Evolutionary conservation across 1,140 invertebrate genomes (phyloP).

Genomic region (Drosophila chauvacae): DNA sequence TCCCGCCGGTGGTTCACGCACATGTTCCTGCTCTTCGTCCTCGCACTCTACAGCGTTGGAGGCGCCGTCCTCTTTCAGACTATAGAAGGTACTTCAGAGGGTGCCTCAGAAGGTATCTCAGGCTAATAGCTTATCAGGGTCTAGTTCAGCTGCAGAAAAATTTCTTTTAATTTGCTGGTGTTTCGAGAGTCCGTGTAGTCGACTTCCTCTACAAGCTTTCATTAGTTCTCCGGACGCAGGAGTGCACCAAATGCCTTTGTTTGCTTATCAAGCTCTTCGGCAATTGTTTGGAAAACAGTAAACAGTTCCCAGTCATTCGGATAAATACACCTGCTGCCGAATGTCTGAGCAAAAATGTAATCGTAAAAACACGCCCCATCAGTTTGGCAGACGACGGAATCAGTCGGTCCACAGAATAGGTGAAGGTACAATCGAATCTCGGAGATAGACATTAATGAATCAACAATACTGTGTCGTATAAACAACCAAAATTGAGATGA

Average conservation of each 20-base stretch:
- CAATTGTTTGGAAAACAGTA: conserved; percentile 64
- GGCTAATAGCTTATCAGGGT: not conserved
- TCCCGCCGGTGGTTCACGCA: conserved; percentile 95
- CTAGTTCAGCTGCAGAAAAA: not conserved
- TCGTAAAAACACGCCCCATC: conserved; percentile 43
- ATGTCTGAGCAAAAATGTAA: conserved; percentile 25
- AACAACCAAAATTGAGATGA: conserved; percentile 55
- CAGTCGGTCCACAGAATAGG: conserved; percentile 42
- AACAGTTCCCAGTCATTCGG: conserved; percentile 36
- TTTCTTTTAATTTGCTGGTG: not conserved
- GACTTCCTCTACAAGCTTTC: conserved; percentile 8
- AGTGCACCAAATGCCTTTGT: conserved; percentile 37
- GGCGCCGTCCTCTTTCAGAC: conserved; percentile 91
- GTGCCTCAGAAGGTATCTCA: not conserved
- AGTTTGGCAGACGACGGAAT: conserved; percentile 45
- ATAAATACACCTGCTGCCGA: conserved; percentile 38
- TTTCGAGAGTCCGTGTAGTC: not conserved
- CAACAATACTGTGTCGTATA: conserved; percentile 35
- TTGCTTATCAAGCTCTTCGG: conserved; percentile 68
- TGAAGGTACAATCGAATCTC: conserved; percentile 32
- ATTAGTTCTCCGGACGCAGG: conserved; percentile 8
- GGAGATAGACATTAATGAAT: conserved; percentile 43
- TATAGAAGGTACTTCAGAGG: conserved; percentile 86
- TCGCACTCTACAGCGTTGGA: conserved; percentile 90
- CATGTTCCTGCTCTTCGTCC: conserved; percentile 91